phyloP scores from a whole-genome alignment of 1,140 invertebrate genomes.

The Saccostrea echinata region DNA sequence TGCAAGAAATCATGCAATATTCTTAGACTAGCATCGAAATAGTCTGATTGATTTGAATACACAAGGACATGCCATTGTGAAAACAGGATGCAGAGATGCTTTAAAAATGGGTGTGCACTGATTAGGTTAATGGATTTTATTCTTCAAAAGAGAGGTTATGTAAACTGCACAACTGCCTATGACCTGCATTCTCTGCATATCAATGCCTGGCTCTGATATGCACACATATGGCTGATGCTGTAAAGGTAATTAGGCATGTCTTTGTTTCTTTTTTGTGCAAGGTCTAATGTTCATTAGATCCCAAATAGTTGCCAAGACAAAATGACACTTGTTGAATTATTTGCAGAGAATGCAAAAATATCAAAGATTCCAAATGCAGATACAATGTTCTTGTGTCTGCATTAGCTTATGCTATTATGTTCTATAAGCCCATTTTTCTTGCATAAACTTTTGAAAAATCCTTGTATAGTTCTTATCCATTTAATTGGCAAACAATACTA shows the following conservation, averaged over 20 bases:
- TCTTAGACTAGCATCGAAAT: too few relatives aligned
- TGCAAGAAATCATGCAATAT: too few relatives aligned
- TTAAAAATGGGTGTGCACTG: neutral
- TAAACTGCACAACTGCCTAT: neutral
- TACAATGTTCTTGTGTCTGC: neutral
- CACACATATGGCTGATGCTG: neutral
- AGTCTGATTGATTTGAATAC: too few relatives aligned
- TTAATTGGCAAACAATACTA: too few relatives aligned
- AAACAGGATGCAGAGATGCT: neutral
- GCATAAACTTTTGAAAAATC: too few relatives aligned
- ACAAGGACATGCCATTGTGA: neutral
- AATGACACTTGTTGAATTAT: neutral
- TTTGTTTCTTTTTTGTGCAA: slow-evolving; percentile 13
- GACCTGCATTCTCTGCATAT: slow-evolving; percentile 14
- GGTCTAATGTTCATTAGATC: neutral
- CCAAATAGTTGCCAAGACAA: neutral
- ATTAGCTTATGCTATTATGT: neutral
- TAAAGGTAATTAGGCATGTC: slow-evolving; percentile 17
- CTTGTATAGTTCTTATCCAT: too few relatives aligned
- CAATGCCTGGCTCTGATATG: neutral
- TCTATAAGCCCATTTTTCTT: too few relatives aligned
- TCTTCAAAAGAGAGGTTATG: neutral
- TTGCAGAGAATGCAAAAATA: neutral
- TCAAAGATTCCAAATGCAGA: neutral
- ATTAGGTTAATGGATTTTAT: neutral